A percentile compares a stretch with the other conserved stretches of the same genome.
phyloP scores from a whole-genome alignment of 1,140 invertebrate species.

The Carposina sasakii region DNA sequence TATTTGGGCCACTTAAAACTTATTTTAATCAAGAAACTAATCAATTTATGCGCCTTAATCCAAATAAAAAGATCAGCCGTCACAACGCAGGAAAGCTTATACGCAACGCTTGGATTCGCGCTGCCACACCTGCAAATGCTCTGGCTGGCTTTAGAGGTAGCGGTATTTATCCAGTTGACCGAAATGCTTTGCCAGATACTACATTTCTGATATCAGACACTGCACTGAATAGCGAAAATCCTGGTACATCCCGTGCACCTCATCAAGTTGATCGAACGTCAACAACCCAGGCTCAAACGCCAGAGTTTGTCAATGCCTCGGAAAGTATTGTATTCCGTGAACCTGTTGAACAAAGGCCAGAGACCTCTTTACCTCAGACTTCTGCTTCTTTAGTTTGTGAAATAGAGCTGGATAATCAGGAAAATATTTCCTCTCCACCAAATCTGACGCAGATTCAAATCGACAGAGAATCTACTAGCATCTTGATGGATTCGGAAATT shows the following conservation, averaged over 20 bases:
- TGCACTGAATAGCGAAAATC: slow-evolving; percentile 9
- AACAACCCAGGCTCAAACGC: slow-evolving; percentile 3
- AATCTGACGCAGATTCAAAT: slow-evolving; percentile 10
- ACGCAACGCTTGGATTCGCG: slow-evolving; percentile 29
- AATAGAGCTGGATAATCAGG: no score
- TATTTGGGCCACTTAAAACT: no score
- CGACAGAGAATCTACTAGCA: slow-evolving; percentile 15
- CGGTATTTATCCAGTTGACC: slow-evolving; percentile 33
- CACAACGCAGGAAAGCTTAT: slow-evolving; percentile 25
- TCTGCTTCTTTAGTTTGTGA: no score
- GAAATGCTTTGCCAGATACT: slow-evolving; percentile 22
- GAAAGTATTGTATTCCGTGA: slow-evolving; percentile 7
- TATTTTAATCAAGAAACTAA: no score
- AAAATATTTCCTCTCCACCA: slow-evolving; percentile 15
- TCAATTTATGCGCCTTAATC: slow-evolving; percentile 26
- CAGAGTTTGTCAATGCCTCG: no score
- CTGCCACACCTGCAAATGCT: slow-evolving; percentile 28
- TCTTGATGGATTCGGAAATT: slow-evolving; percentile 23
- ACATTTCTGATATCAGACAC: slow-evolving; percentile 19
- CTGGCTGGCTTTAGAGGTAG: slow-evolving; percentile 25
- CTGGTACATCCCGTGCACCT: no score
- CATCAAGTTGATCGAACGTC: slow-evolving; percentile 8
- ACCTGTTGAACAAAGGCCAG: no score
- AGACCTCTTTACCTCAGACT: slow-evolving; percentile 18
- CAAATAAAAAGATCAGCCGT: slow-evolving; percentile 25